These are phyloP conservation scores for Channa argus DNA, from an alignment of 2,113 vertebrate species.

Conservation along the genomic window DNA sequence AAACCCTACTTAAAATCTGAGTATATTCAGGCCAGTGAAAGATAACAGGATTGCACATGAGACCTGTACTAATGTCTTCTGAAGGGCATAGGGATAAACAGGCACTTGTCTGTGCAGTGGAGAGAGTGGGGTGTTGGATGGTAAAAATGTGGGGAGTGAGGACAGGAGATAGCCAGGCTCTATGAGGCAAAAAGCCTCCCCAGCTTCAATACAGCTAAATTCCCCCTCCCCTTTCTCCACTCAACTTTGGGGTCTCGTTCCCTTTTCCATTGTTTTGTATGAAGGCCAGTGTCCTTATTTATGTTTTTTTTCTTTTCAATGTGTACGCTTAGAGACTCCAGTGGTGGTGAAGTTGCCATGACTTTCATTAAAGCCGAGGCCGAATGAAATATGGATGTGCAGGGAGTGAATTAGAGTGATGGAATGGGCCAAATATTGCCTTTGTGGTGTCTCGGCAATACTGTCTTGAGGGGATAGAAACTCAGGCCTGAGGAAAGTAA, in stretches of 20 bases:
- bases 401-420: slow-evolving; percentile 85
- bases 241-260: slow-evolving; percentile 61
- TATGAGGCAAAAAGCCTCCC: slow-evolving; percentile 67
- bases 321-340: slow-evolving; percentile 76
- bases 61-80: slow-evolving; percentile 82
- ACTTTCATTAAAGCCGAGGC: slow-evolving; percentile 84
- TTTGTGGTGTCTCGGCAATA: slow-evolving; percentile 78
- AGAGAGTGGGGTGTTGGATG: slow-evolving; percentile 44
- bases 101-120: slow-evolving; percentile 68
- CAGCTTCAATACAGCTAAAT: slow-evolving; percentile 50
- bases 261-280: slow-evolving; percentile 75
- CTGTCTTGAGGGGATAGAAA: slow-evolving; percentile 79
- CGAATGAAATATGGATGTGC: slow-evolving; percentile 86
- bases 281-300: slow-evolving; percentile 83
- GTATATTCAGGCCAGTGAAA: slow-evolving; percentile 77
- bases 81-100: slow-evolving; percentile 83
- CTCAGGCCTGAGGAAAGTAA: slow-evolving; percentile 72
- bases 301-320: slow-evolving; percentile 73
- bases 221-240: slow-evolving; percentile 31
- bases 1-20: slow-evolving; percentile 78
- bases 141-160: slow-evolving; percentile 61
- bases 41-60: slow-evolving; percentile 81
- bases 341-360: slow-evolving; percentile 81
- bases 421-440: slow-evolving; percentile 82
- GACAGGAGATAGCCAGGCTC: slow-evolving; percentile 72